Base-by-base conservation (phyloP, 2,113 vertebrate genomes). In the Apteryx mantelli region DNA sequence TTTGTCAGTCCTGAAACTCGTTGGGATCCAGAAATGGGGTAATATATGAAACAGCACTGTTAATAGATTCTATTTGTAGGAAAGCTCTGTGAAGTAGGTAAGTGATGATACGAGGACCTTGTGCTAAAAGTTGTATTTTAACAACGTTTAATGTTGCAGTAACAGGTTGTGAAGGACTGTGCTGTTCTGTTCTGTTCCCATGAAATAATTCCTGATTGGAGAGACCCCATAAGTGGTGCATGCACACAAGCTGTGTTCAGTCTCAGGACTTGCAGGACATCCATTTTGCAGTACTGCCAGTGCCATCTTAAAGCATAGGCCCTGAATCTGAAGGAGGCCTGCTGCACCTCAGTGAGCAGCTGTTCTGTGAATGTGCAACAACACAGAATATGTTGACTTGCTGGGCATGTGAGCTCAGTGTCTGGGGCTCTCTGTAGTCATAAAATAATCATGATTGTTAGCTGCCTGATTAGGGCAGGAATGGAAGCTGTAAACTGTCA, bases 201-300 rank as follows among this genome's bases (percentile, higher is more conserved):
- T 14, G 17, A 84, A 74, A 74, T 15, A 61, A 58, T 61, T 92
- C 88, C 36, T n/a, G 21, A 5, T 65, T 81, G 88, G 83, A 36
- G 19, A 78, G 2, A 0, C 6, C 2, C 36, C 40, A 34, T 42
- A 53, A 44, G 0, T n/a, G 11, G 20, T 42, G 18, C 22, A 25
- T 5, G 14, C 48, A 32, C 30, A 78, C 40, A 85, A 89, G 36
- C 24, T 53, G 2, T 17, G 26, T 30, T 86, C 44, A 50, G 46
- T 11, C 65, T 58, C 60, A 30, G 40, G n/a, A 48, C 46, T 52
- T 52, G 38, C 36, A 42, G 12, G 12, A n/a, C 34, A 60, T 64
- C 18, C 14, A 8, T 46, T 32, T 38, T 61, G 85, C 20, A 61
- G 22, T 25, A 44, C 3, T 83, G 25, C 42, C 56, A 56, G 3